A percentile compares a stretch with the other conserved stretches of the same genome.
phyloP scores from a whole-genome alignment of 2,888 invertebrate genomes.

The Trisateles emortualis region DNA sequence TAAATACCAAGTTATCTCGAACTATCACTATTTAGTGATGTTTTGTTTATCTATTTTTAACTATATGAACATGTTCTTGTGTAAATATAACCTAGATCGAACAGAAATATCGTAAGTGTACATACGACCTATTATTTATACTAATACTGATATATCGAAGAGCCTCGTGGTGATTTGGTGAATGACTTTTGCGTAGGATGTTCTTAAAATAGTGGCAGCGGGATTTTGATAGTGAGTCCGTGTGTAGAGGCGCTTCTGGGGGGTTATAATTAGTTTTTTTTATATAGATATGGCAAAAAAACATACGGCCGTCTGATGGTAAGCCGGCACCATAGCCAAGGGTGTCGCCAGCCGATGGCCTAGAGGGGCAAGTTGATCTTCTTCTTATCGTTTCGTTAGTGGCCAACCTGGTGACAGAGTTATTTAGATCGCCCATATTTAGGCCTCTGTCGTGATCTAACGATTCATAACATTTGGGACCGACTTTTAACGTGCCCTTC shows the following conservation, averaged over 20 bases:
- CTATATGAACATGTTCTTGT: not conserved
- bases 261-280: not conserved
- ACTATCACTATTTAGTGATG: not conserved
- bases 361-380: too few species aligned
- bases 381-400: too few species aligned
- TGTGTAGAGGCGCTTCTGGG: not conserved
- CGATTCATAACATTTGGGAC: too few species aligned
- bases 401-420: too few species aligned
- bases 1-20: conserved; percentile 1
- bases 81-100: conserved; percentile 14
- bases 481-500: too few species aligned
- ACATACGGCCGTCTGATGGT: too few species aligned
- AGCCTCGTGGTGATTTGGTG: not conserved
- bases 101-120: not conserved
- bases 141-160: not conserved
- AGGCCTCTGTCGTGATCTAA: too few species aligned
- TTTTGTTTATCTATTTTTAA: conserved; percentile 5
- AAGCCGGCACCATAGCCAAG: too few species aligned
- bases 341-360: too few species aligned
- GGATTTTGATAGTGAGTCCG: not conserved
- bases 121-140: not conserved
- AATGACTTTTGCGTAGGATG: not conserved
- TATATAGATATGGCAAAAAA: too few species aligned
- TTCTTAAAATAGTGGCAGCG: not conserved
- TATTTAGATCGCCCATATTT: too few species aligned